These are phyloP conservation scores for Eueremaeus valkanovi DNA, from an alignment of 2,888 invertebrate genomes.

Conservation along the genomic window DNA sequence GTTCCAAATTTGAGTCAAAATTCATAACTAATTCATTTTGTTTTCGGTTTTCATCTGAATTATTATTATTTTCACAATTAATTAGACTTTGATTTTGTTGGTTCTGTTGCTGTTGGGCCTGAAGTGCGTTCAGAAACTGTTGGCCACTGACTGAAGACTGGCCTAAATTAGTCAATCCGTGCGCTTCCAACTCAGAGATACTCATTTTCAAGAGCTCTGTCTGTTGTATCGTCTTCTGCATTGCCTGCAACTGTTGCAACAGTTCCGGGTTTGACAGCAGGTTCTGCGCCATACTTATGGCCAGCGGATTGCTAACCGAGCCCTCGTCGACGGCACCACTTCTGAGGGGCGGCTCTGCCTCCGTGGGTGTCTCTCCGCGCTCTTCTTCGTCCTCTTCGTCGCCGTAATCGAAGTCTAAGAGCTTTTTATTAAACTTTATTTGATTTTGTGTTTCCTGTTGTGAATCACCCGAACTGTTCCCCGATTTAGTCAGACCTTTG, in stretches of 20 bases:
- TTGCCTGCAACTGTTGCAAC: slow-evolving; percentile 74
- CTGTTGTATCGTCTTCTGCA: slow-evolving; percentile 52
- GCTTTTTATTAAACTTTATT: slow-evolving; percentile 56
- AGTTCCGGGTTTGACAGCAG: slow-evolving; percentile 81
- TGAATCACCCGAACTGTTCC: slow-evolving; percentile 29
- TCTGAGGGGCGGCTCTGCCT: slow-evolving; percentile 47
- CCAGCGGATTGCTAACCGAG: slow-evolving; percentile 40
- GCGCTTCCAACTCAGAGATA: slow-evolving; percentile 6
- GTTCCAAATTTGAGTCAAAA: slow-evolving; percentile 24
- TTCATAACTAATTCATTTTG: slow-evolving; percentile 16
- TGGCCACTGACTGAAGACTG: slow-evolving; percentile 5
- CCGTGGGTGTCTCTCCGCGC: slow-evolving; percentile 50
- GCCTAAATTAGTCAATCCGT: neutral
- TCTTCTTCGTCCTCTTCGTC: slow-evolving; percentile 80
- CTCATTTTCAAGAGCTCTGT: slow-evolving; percentile 21
- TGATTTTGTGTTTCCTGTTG: slow-evolving; percentile 43
- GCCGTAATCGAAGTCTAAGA: slow-evolving; percentile 82
- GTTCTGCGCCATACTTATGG: slow-evolving; percentile 53
- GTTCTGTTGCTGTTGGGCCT: neutral
- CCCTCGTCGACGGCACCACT: slow-evolving; percentile 40
- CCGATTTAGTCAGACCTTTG: neutral
- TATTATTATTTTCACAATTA: slow-evolving; percentile 10
- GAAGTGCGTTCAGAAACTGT: slow-evolving; percentile 2
- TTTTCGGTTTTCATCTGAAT: slow-evolving; percentile 23
- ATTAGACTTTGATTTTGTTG: slow-evolving; percentile 1